Evolutionary conservation across 2,797 vertebrate genomes (phyloP).

Genomic region (Phrynocephalus forsythii): DNA sequence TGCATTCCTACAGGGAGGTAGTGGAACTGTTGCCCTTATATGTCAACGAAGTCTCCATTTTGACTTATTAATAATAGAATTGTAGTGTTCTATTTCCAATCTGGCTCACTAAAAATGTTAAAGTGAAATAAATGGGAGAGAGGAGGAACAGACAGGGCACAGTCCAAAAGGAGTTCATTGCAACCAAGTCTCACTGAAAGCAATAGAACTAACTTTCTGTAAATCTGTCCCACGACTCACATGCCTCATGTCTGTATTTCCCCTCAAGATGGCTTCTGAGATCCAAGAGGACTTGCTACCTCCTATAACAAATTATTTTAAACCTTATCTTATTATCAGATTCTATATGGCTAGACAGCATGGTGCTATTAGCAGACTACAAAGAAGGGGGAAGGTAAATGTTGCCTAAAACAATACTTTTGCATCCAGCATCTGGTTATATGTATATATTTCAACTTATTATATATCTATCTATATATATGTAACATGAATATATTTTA

Average conservation of each 20-base stretch:
- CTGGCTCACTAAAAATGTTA: slow-evolving; percentile 60
- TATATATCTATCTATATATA: background rate
- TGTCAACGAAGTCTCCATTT: slow-evolving; percentile 40
- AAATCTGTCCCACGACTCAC: background rate
- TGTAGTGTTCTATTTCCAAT: slow-evolving; percentile 58
- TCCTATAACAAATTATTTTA: background rate
- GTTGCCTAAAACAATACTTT: slow-evolving; percentile 59
- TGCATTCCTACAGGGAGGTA: slow-evolving; percentile 76
- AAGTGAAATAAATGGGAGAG: slow-evolving; percentile 36
- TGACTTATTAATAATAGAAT: slow-evolving; percentile 56
- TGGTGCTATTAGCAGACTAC: slow-evolving; percentile 60
- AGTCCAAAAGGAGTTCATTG: background rate
- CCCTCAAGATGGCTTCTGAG: background rate
- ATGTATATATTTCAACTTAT: slow-evolving; percentile 50
- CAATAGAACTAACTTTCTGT: background rate
- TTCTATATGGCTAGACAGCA: slow-evolving; percentile 67
- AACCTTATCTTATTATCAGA: slow-evolving; percentile 61
- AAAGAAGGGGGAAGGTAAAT: slow-evolving; percentile 42
- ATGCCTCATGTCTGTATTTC: slow-evolving; percentile 2
- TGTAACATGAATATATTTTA: slow-evolving; percentile 50
- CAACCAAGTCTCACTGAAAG: background rate
- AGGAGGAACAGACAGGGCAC: slow-evolving; percentile 39
- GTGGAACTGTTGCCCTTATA: slow-evolving; percentile 59
- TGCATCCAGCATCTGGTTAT: slow-evolving; percentile 63
- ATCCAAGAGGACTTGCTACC: background rate